Percentiles rank a stretch among this genome's conserved stretches.
phyloP scores from a whole-genome alignment of 2,888 invertebrate genomes.

The Mesodorylaimus sp. region DNA sequence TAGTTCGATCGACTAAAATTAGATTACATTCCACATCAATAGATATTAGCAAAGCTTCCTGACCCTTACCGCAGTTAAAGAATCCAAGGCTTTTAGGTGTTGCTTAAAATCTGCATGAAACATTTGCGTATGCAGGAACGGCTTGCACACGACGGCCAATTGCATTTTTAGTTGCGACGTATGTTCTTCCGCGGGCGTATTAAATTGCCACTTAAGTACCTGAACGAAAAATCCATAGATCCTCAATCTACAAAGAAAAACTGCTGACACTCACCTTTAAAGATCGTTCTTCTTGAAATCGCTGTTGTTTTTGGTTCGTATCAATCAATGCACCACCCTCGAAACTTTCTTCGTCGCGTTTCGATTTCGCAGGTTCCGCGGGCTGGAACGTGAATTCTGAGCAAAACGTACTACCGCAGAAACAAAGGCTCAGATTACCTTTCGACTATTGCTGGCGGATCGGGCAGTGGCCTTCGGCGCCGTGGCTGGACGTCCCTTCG shows the following conservation, averaged over 20 bases:
- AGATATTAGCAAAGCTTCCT: background rate
- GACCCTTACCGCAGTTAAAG: constrained; percentile 49
- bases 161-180: constrained; percentile 73
- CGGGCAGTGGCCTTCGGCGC: too few species aligned
- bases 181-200: constrained; percentile 76
- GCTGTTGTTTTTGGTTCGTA: constrained; percentile 62
- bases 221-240: constrained; percentile 16
- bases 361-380: constrained; percentile 13
- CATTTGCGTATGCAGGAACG: constrained; percentile 66
- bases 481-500: too few species aligned
- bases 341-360: constrained; percentile 8
- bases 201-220: constrained; percentile 78
- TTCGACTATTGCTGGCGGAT: too few species aligned
- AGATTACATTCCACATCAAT: constrained; percentile 9
- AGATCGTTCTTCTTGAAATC: constrained; percentile 80
- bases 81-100: constrained; percentile 83
- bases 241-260: background rate
- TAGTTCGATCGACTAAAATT: constrained; percentile 5
- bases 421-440: too few species aligned
- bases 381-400: constrained; percentile 11
- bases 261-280: constrained; percentile 43
- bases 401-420: background rate
- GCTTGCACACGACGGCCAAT: constrained; percentile 77
- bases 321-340: constrained; percentile 10
- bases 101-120: constrained; percentile 83